phyloP scores from a whole-genome alignment of 2,888 invertebrate species.

The Apamea sordens region DNA sequence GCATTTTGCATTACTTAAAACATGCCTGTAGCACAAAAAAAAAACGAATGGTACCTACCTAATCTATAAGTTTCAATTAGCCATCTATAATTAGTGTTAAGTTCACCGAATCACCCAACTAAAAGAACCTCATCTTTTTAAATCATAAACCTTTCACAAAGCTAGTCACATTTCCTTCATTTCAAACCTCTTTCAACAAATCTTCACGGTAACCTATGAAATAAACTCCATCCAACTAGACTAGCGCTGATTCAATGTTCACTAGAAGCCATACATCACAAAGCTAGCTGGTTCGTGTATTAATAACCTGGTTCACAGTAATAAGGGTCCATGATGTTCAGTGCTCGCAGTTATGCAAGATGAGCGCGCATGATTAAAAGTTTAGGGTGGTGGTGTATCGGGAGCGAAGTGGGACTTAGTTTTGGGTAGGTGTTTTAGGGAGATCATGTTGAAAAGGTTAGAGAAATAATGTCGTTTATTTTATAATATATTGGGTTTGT shows the following conservation, averaged over 20 bases:
- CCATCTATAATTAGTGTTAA: neutral
- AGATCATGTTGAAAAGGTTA: neutral
- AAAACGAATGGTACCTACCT: no score
- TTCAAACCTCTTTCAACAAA: constrained; percentile 1
- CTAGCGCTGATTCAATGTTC: constrained; percentile 28
- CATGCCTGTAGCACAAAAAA: no score
- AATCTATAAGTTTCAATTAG: neutral
- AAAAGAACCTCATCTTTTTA: neutral
- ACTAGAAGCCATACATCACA: constrained; percentile 40
- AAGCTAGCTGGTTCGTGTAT: constrained; percentile 66
- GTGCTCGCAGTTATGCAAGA: constrained; percentile 67
- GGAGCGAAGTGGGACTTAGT: constrained; percentile 29
- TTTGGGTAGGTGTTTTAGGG: neutral
- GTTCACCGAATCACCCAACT: neutral
- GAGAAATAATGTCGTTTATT: neutral
- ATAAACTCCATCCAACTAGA: constrained; percentile 20
- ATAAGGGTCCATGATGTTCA: constrained; percentile 85
- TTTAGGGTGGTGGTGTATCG: constrained; percentile 68
- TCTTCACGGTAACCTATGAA: neutral
- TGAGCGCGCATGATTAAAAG: constrained; percentile 74
- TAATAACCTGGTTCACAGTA: constrained; percentile 77
- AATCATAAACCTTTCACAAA: neutral
- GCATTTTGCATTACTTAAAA: no score
- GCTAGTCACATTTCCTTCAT: neutral
- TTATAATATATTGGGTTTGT: neutral